Evolutionary conservation across 1,140 invertebrate species (phyloP), one percentile per base, ranked within the genome.

Genomic region (Tetramorium simillimum): DNA sequence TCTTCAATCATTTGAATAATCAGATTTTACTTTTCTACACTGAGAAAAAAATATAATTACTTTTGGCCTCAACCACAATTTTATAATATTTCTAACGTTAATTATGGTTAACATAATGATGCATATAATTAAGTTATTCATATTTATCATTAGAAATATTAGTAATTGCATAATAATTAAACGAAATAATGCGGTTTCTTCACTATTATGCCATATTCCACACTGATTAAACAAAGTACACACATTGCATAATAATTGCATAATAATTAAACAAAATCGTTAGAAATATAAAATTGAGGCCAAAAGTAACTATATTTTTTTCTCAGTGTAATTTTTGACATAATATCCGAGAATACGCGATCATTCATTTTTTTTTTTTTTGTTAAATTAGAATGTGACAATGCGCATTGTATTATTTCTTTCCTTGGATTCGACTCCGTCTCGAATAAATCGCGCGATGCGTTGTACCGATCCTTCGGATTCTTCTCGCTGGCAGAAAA

Each of bases 161-260:
- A 4, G 33, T 33, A 43, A 76, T 21, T 12, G 7, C 3, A 63
- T 21, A 21, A 28, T 1, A 51, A 69, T 97, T 96, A 99, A 89
- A 98, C 97, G 95, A 98, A 99, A 93, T 99, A 99, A 89, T 98
- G 97, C 49, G 99, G 98, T 93, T 99, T 99, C 91, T 98, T 98
- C 0, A 99, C 98, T 92, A 97, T 97, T 49, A 99, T 99, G 46
- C 99, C 99, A 95, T 99, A 99, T 94, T 99, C 99, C 18, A 97
- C 96, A 16, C n/a, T n/a, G n/a, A n/a, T n/a, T n/a, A n/a, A n/a
- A n/a, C n/a, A n/a, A n/a, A n/a, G n/a, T n/a, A n/a, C n/a, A n/a
- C n/a, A n/a, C n/a, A n/a, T n/a, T n/a, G n/a, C n/a, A n/a, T n/a
- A n/a, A n/a, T n/a, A n/a, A n/a, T n/a, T n/a, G n/a, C n/a, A n/a